Conservation (phyloP, 2,113 vertebrate species). For the Nycticorax nycticorax region DNA sequence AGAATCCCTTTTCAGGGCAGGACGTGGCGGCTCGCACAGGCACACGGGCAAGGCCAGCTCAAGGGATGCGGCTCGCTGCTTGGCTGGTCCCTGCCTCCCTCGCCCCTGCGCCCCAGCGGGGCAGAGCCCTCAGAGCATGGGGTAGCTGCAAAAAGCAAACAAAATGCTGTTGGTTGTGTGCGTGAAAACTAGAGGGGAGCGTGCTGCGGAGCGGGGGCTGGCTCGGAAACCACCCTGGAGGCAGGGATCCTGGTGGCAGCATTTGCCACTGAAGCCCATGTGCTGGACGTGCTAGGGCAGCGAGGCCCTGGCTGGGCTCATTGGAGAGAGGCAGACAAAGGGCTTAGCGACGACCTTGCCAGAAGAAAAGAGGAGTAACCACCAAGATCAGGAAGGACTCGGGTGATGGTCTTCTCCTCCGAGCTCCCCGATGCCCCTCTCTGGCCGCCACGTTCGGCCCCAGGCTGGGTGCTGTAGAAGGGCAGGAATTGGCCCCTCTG, state of each 20-base stretch:
- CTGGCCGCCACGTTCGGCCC: background rate
- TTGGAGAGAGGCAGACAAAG: background rate
- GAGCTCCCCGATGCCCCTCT: too few relatives aligned
- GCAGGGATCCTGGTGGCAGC: background rate
- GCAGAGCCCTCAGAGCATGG: background rate
- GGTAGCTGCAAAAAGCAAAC: background rate
- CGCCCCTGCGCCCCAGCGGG: background rate
- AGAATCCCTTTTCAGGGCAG: background rate
- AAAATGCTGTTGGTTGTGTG: background rate
- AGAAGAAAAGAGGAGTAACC: background rate
- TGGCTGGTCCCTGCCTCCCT: background rate
- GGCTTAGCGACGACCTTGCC: background rate
- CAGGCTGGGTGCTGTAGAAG: background rate
- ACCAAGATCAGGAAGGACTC: background rate
- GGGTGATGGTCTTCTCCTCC: rapidly evolving
- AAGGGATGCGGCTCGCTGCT: background rate
- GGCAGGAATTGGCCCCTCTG: background rate
- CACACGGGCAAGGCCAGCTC: rapidly evolving
- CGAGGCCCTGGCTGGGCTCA: background rate
- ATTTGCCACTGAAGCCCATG: rapidly evolving
- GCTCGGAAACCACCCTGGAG: background rate
- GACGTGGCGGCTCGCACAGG: rapidly evolving
- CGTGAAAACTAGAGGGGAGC: background rate
- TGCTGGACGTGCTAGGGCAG: background rate
- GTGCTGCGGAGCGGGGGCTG: background rate